Percentiles rank a stretch among this genome's conserved stretches.
Evolutionary conservation across 2,888 invertebrate genomes (phyloP).

Genomic region (Actias luna): DNA sequence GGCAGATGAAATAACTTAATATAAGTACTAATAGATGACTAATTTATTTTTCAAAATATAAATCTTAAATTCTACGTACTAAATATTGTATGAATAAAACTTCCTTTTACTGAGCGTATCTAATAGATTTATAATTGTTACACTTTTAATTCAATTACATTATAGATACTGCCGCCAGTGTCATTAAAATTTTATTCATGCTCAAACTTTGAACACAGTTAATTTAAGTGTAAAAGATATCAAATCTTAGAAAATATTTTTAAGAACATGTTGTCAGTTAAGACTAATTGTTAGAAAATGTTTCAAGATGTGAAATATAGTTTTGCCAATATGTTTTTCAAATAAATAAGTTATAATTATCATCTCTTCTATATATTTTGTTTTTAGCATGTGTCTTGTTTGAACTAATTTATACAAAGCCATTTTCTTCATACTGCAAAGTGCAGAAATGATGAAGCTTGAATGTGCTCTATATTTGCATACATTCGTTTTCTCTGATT

Average conservation of each 20-base stretch:
- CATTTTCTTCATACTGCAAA: no score
- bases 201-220: conserved; percentile 1
- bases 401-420: no score
- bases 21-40: neutral
- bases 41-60: neutral
- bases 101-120: neutral
- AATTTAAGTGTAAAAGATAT: neutral
- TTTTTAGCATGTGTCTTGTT: no score
- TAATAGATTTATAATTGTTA: conserved; percentile 3
- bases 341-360: no score
- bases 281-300: neutral
- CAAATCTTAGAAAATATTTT: neutral
- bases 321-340: no score
- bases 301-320: neutral
- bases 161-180: neutral
- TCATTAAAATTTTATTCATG: neutral
- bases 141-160: neutral
- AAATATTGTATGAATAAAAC: neutral
- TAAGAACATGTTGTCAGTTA: neutral
- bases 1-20: neutral
- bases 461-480: no score
- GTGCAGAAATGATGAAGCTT: no score
- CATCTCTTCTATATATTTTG: no score
- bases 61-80: neutral
- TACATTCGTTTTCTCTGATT: no score